Percentiles rank a stretch among this genome's conserved stretches.
Conservation (phyloP, 2,797 vertebrate genomes). For the Gadopsis bispinosus region DNA sequence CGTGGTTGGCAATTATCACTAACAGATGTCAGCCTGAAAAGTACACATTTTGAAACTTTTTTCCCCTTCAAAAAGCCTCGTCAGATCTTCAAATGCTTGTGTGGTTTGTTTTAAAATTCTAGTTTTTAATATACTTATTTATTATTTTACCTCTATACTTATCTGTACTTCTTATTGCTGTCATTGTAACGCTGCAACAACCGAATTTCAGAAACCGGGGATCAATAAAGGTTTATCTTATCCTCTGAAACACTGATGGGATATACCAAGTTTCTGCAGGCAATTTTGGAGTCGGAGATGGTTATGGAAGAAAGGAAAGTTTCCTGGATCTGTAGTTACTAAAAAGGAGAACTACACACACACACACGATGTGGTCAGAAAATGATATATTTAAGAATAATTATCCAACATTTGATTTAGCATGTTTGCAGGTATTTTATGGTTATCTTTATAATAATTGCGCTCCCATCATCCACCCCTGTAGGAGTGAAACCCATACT, state of each 20-base stretch:
- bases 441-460: not conserved
- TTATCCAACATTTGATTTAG: not conserved
- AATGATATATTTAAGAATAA: not conserved
- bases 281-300: not conserved
- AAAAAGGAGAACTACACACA: not conserved
- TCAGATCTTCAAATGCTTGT: no score
- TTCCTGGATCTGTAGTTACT: not conserved
- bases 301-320: not conserved
- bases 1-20: constrained; percentile 8
- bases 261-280: not conserved
- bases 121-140: no score
- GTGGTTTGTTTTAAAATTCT: no score
- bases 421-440: not conserved
- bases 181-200: no score
- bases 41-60: not conserved
- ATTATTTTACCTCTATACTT: no score
- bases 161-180: no score
- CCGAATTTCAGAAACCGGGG: no score
- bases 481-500: no score
- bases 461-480: not conserved
- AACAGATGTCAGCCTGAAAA: constrained; percentile 37
- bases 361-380: not conserved
- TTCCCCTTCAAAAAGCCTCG: no score
- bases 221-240: no score
- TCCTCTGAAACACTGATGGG: not conserved